These are phyloP conservation scores for Apogon talboti DNA, from an alignment of 2,797 vertebrate species.

Conservation along the genomic window DNA sequence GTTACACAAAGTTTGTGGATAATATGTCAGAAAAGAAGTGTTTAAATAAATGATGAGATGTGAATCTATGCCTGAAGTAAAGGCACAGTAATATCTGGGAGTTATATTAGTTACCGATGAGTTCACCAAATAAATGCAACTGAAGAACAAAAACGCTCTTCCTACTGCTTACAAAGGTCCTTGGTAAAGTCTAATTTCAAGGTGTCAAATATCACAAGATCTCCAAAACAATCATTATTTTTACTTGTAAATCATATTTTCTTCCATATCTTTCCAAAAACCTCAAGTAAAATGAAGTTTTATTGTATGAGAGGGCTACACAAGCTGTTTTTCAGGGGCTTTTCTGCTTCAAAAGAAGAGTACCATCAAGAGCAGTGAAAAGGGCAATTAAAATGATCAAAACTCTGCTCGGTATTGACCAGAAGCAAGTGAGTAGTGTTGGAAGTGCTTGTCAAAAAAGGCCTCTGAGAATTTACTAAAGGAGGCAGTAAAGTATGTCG, in stretches of 20 bases:
- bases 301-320: conserved; percentile 16
- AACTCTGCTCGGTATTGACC: conserved; percentile 51
- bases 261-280: conserved; percentile 11
- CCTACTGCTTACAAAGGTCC: conserved; percentile 8
- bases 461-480: conserved; percentile 21
- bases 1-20: background rate
- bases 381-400: conserved; percentile 56
- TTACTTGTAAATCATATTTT: conserved; percentile 13
- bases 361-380: conserved; percentile 41
- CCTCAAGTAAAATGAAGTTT: conserved; percentile 11
- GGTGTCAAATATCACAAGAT: conserved; percentile 2
- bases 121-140: background rate
- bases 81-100: background rate
- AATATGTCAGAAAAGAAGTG: background rate
- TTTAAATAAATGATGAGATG: conserved; percentile 35
- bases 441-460: conserved; percentile 44
- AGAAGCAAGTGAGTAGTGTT: conserved; percentile 18
- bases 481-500: conserved; percentile 12
- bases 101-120: background rate
- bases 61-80: conserved; percentile 1
- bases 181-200: conserved; percentile 1
- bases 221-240: conserved; percentile 19
- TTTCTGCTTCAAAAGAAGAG: conserved; percentile 53
- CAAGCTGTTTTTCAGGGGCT: conserved; percentile 46
- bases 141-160: background rate